Percentiles rank a stretch among this genome's conserved stretches.
phyloP scores from a whole-genome alignment of 1,140 invertebrate genomes.

The Nylanderia fulva region DNA sequence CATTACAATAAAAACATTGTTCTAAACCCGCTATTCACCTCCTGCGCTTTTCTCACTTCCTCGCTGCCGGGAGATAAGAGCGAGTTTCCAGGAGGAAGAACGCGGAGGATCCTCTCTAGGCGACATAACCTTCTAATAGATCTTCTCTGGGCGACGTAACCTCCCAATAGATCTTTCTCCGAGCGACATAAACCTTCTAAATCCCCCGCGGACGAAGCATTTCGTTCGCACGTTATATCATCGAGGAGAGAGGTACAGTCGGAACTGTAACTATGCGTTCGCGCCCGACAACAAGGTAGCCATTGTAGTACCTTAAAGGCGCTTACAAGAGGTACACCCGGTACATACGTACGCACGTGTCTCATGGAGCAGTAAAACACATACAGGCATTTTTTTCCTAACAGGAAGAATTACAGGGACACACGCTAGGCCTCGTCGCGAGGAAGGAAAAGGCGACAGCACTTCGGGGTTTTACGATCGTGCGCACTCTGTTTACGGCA shows the following conservation, averaged over 20 bases:
- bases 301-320: neutral
- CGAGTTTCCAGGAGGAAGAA: conserved; percentile 51
- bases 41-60: conserved; percentile 11
- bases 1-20: conserved; percentile 56
- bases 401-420: conserved; percentile 29
- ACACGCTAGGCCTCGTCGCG: neutral
- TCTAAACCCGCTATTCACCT: conserved; percentile 36
- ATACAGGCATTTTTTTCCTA: conserved; percentile 34
- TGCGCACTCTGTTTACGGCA: conserved; percentile 15
- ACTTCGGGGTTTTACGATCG: conserved; percentile 48
- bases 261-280: conserved; percentile 45
- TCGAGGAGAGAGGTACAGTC: conserved; percentile 50
- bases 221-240: conserved; percentile 58
- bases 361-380: conserved; percentile 19
- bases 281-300: neutral
- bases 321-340: conserved; percentile 37
- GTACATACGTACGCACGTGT: neutral
- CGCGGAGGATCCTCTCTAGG: conserved; percentile 55
- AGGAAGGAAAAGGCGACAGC: neutral
- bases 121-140: conserved; percentile 60
- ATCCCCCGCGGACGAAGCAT: conserved; percentile 66
- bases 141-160: conserved; percentile 61
- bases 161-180: conserved; percentile 61
- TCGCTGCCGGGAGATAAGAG: conserved; percentile 43
- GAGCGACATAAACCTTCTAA: conserved; percentile 69